phyloP scores from a whole-genome alignment of 2,797 vertebrate species.

The Enteromius viviparus region DNA sequence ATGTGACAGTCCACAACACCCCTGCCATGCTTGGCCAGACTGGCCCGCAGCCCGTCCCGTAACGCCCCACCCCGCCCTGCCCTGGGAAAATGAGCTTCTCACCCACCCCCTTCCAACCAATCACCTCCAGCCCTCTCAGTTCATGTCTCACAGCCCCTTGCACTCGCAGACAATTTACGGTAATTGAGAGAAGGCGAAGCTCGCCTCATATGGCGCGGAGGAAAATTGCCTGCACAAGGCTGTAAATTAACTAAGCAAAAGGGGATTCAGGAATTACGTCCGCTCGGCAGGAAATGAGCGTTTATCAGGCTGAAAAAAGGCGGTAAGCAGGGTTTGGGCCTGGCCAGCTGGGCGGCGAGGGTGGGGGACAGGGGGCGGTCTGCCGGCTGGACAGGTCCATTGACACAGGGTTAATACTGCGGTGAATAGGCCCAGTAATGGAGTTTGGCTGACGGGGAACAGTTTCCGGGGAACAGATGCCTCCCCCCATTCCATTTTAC shows the following conservation, averaged over 20 bases:
- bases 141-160: slow-evolving; percentile 57
- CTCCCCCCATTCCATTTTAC: slow-evolving; percentile 64
- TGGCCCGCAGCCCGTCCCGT: background rate
- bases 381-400: slow-evolving; percentile 47
- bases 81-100: slow-evolving; percentile 20
- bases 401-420: slow-evolving; percentile 63
- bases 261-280: slow-evolving; percentile 58
- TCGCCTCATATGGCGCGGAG: slow-evolving; percentile 59
- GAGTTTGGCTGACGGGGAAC: slow-evolving; percentile 58
- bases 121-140: slow-evolving; percentile 38
- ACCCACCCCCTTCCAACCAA: slow-evolving; percentile 15
- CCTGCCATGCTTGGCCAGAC: slow-evolving; percentile 4
- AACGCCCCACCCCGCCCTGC: background rate
- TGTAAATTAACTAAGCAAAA: slow-evolving; percentile 66
- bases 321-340: slow-evolving; percentile 41
- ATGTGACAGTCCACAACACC: slow-evolving; percentile 34
- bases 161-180: slow-evolving; percentile 64
- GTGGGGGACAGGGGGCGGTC: slow-evolving; percentile 8
- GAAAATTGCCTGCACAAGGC: slow-evolving; percentile 64
- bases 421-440: slow-evolving; percentile 56
- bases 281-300: slow-evolving; percentile 53
- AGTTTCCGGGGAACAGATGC: slow-evolving; percentile 70
- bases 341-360: slow-evolving; percentile 55
- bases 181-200: slow-evolving; percentile 65
- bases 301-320: slow-evolving; percentile 53